Conservation (phyloP, 2,888 invertebrate species). For the Dolomedes plantarius region DNA sequence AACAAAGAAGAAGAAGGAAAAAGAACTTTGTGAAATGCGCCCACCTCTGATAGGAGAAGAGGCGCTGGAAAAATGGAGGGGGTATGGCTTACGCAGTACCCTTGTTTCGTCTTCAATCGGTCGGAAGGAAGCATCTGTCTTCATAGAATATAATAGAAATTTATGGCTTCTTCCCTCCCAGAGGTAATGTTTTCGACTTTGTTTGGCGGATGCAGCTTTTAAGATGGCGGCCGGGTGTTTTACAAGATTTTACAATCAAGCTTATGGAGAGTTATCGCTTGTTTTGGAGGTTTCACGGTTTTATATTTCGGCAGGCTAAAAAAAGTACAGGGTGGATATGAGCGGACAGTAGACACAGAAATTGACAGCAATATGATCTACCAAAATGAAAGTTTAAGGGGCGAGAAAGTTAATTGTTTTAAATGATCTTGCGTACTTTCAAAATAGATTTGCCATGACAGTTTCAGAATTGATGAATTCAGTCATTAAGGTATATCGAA, state of each 20-base stretch:
- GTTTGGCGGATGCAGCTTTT: constrained; percentile 14
- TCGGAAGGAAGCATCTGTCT: constrained; percentile 55
- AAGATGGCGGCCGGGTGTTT: constrained; percentile 29
- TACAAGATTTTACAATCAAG: constrained; percentile 68
- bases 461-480: too few relatives aligned
- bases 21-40: background rate
- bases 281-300: background rate
- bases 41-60: too few relatives aligned
- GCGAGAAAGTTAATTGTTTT: too few relatives aligned
- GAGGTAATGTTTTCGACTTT: constrained; percentile 21
- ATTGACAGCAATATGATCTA: too few relatives aligned
- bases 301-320: too few relatives aligned
- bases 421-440: too few relatives aligned
- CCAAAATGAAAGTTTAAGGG: too few relatives aligned
- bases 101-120: constrained; percentile 62
- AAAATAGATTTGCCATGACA: too few relatives aligned
- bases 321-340: too few relatives aligned
- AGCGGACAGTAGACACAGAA: too few relatives aligned
- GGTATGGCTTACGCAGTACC: background rate
- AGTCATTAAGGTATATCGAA: too few relatives aligned
- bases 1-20: background rate
- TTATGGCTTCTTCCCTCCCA: constrained; percentile 42
- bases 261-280: background rate
- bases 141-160: constrained; percentile 67
- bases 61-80: background rate